These are phyloP conservation scores for Sorex maritimensis DNA, from an alignment of 2,797 vertebrate species.

Conservation along the genomic window DNA sequence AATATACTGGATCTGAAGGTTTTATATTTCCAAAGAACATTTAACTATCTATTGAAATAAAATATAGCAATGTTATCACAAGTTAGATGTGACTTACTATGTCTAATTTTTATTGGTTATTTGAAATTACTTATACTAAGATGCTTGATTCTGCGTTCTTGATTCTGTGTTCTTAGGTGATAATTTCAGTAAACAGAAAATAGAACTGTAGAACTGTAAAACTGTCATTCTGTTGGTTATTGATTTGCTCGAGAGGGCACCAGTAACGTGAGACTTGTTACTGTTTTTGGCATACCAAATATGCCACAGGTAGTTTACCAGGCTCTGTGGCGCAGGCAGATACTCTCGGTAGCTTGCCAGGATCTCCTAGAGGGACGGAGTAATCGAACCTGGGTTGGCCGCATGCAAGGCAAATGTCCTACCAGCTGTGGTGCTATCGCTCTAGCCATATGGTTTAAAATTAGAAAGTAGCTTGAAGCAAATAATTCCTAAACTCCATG, in stretches of 20 bases:
- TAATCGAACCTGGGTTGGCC: no score
- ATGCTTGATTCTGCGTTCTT: neutral
- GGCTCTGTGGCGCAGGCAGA: no score
- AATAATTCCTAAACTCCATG: neutral
- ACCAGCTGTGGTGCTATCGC: no score
- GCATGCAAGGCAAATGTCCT: no score
- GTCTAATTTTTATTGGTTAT: constrained; percentile 41
- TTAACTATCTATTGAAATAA: constrained; percentile 55
- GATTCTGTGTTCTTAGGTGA: neutral
- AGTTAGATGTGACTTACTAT: neutral
- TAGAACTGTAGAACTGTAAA: no score
- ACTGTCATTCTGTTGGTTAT: no score
- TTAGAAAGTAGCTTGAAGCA: constrained; percentile 25
- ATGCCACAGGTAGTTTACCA: no score
- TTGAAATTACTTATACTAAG: constrained; percentile 14
- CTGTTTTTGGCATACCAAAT: no score
- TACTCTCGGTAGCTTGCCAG: no score
- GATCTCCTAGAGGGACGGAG: no score
- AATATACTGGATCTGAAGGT: neutral
- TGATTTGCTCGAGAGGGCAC: no score
- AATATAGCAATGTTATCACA: constrained; percentile 8
- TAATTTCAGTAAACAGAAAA: neutral
- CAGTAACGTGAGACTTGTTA: no score
- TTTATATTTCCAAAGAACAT: neutral
- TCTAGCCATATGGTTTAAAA: constrained; percentile 7